These are phyloP conservation scores for Prostheceraeus crozeri DNA, from an alignment of 2,888 invertebrate genomes.

Conservation along the genomic window DNA sequence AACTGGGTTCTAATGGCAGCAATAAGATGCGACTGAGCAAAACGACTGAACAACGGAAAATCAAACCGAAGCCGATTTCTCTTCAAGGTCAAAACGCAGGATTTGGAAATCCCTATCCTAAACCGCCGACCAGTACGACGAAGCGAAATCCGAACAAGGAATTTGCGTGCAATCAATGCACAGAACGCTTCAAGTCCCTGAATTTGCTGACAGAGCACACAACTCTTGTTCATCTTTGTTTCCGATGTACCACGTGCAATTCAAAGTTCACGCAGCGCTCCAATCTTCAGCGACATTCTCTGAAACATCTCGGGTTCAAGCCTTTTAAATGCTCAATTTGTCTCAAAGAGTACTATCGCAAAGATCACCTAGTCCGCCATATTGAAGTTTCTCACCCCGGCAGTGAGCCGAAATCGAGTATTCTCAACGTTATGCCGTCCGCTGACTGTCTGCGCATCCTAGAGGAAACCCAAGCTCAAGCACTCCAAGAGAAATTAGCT, in stretches of 20 bases:
- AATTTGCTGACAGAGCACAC: constrained; percentile 31
- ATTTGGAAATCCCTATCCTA: too few relatives aligned
- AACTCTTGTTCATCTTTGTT: constrained; percentile 22
- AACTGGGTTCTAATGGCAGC: too few relatives aligned
- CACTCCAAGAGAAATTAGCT: too few relatives aligned
- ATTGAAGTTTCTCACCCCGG: constrained; percentile 36
- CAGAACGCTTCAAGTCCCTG: constrained; percentile 30
- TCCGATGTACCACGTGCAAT: constrained; percentile 34
- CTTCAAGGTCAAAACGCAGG: too few relatives aligned
- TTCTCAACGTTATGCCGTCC: constrained; percentile 32
- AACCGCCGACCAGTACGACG: background rate
- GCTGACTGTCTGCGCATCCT: constrained; percentile 37
- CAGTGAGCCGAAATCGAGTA: constrained; percentile 32
- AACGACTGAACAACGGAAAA: too few relatives aligned
- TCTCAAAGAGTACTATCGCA: constrained; percentile 35
- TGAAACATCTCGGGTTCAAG: constrained; percentile 38
- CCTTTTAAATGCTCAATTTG: constrained; percentile 36
- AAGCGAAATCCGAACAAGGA: background rate
- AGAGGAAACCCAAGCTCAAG: too few relatives aligned
- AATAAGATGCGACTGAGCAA: too few relatives aligned
- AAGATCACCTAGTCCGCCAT: constrained; percentile 36
- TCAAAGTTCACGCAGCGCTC: constrained; percentile 38
- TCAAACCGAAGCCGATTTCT: too few relatives aligned
- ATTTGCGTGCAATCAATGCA: constrained; percentile 36
- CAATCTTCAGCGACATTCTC: constrained; percentile 36